phyloP scores from a whole-genome alignment of 2,797 vertebrate species.

The Bufotes viridis region DNA sequence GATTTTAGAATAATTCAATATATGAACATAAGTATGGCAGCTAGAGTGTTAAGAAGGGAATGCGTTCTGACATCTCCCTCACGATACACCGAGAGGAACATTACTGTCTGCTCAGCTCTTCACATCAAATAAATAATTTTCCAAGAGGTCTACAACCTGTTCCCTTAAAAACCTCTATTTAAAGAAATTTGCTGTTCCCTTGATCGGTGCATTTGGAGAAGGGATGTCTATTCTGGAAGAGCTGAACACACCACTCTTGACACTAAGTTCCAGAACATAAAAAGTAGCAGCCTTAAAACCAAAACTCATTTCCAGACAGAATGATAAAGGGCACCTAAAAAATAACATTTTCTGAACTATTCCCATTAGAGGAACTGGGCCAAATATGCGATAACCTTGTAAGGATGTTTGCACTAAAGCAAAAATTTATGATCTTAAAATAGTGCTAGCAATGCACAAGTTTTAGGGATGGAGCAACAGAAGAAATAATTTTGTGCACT shows the following conservation, averaged over 20 bases:
- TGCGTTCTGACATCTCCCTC: constrained; percentile 27
- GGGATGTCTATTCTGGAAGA: constrained; percentile 8
- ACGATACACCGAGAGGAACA: background rate
- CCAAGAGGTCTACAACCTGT: constrained; percentile 30
- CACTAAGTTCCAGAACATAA: constrained; percentile 30
- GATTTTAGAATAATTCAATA: background rate
- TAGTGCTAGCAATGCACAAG: constrained; percentile 21
- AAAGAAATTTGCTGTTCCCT: constrained; percentile 47
- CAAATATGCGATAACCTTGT: constrained; percentile 59
- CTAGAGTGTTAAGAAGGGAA: constrained; percentile 30
- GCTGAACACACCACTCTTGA: background rate
- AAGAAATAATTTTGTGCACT: constrained; percentile 18
- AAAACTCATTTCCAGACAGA: constrained; percentile 57
- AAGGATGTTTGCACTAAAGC: constrained; percentile 50
- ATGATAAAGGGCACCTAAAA: constrained; percentile 55
- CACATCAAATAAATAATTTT: constrained; percentile 41
- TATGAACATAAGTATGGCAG: background rate
- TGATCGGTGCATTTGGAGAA: constrained; percentile 26
- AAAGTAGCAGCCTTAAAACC: constrained; percentile 52
- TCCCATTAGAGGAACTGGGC: constrained; percentile 41
- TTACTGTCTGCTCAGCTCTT: constrained; percentile 38
- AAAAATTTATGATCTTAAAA: constrained; percentile 43
- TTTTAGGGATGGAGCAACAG: constrained; percentile 12
- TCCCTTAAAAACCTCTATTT: constrained; percentile 21
- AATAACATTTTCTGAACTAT: constrained; percentile 56